Percentiles rank a stretch among this genome's conserved stretches.
phyloP scores from a whole-genome alignment of 2,888 invertebrate species.

The Digitonthophagus gazella region DNA sequence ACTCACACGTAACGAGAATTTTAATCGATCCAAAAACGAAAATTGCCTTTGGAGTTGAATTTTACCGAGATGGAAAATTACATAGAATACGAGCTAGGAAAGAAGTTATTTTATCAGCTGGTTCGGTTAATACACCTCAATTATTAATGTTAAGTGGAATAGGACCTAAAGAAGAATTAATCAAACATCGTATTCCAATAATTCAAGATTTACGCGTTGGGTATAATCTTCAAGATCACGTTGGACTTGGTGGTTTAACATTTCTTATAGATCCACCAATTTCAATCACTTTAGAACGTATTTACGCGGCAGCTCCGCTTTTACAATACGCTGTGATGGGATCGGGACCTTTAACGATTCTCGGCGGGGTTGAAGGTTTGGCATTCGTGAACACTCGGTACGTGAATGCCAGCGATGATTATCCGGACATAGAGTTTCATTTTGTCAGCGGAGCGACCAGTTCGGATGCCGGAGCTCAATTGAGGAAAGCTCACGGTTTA shows the following conservation, averaged over 20 bases:
- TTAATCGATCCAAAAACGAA: constrained; percentile 72
- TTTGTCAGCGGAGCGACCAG: constrained; percentile 85
- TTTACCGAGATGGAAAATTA: constrained; percentile 69
- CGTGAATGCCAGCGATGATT: constrained; percentile 74
- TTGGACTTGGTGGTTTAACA: constrained; percentile 81
- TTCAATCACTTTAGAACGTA: constrained; percentile 75
- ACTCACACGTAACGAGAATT: constrained; percentile 74
- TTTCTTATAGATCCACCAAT: constrained; percentile 77
- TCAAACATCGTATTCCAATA: constrained; percentile 73
- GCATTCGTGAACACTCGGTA: constrained; percentile 88
- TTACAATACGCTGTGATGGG: constrained; percentile 83
- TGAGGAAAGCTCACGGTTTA: constrained; percentile 77
- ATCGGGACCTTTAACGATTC: constrained; percentile 78
- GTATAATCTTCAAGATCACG: constrained; percentile 84
- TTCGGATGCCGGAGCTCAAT: constrained; percentile 80
- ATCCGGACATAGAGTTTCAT: constrained; percentile 87
- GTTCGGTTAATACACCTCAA: constrained; percentile 92
- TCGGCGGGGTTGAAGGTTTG: constrained; percentile 83
- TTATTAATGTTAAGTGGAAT: constrained; percentile 91
- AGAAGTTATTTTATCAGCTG: constrained; percentile 88
- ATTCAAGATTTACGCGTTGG: constrained; percentile 82
- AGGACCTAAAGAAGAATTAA: constrained; percentile 70
- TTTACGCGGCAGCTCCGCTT: constrained; percentile 76
- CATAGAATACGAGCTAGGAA: constrained; percentile 73
- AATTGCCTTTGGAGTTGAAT: constrained; percentile 79